Percentiles rank a stretch among this genome's conserved stretches.
phyloP scores from a whole-genome alignment of 2,888 invertebrate species.

The Adela reaumurella region DNA sequence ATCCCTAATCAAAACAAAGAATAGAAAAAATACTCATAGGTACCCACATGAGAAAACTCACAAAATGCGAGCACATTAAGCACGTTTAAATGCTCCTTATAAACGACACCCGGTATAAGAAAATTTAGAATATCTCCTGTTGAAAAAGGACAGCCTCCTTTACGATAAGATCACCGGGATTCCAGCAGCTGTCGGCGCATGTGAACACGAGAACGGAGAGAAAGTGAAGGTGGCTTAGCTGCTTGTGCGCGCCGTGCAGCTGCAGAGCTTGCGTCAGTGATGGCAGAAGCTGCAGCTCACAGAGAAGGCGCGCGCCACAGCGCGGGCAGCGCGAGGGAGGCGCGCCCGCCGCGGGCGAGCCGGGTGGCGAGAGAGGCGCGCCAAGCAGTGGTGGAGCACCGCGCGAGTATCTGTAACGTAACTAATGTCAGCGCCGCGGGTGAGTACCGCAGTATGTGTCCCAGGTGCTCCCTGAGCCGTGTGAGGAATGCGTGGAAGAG shows the following conservation, averaged over 20 bases:
- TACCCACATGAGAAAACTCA: too few species aligned
- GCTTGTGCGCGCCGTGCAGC: conserved; percentile 43
- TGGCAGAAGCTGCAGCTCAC: conserved; percentile 83
- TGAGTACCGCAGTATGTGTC: conserved; percentile 80
- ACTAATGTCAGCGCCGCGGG: too few species aligned
- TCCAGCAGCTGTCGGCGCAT: conserved; percentile 84
- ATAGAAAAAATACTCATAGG: too few species aligned
- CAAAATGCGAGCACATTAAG: too few species aligned
- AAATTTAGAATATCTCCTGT: conserved; percentile 48
- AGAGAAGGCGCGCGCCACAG: conserved; percentile 68
- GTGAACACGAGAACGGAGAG: conserved; percentile 84
- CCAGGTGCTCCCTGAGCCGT: conserved; percentile 70
- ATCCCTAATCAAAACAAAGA: too few species aligned
- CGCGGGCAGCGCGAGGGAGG: conserved; percentile 55
- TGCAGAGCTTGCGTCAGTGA: conserved; percentile 69
- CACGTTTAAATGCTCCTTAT: too few species aligned
- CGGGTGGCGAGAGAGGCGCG: conserved; percentile 57
- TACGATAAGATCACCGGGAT: conserved; percentile 60
- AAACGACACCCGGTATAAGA: too few species aligned
- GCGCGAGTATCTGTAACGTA: conserved; percentile 78
- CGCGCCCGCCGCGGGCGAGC: conserved; percentile 26
- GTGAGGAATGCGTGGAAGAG: conserved; percentile 77
- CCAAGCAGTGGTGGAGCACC: conserved; percentile 66
- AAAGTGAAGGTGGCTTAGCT: conserved; percentile 66
- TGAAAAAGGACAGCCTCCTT: conserved; percentile 75